Conservation (phyloP, 2,888 invertebrate genomes). For the Hedya salicella region DNA sequence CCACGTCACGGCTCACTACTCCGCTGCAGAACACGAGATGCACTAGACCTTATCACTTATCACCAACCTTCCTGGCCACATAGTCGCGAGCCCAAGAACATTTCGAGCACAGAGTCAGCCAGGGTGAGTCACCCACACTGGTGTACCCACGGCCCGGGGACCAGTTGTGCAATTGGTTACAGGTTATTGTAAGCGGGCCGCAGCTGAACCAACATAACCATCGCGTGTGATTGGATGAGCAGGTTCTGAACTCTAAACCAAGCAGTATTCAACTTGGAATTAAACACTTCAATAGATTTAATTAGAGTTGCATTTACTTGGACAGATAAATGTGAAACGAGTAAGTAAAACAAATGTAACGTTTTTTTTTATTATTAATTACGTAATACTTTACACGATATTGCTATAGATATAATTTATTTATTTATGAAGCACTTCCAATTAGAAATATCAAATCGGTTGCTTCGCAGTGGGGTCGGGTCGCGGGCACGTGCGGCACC, state of each 20-base stretch:
- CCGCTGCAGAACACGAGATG: slow-evolving; percentile 19
- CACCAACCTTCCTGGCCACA: slow-evolving; percentile 22
- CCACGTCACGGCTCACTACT: slow-evolving; percentile 16
- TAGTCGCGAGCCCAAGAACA: slow-evolving; percentile 12
- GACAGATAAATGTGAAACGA: neutral
- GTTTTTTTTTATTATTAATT: neutral
- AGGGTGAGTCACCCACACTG: slow-evolving; percentile 19
- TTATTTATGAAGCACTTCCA: slow-evolving; percentile 2
- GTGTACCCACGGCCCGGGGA: slow-evolving; percentile 43
- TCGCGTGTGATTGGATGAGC: slow-evolving; percentile 34
- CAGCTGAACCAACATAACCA: slow-evolving; percentile 60
- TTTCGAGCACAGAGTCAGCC: neutral
- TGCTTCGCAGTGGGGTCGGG: neutral
- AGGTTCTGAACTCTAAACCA: slow-evolving; percentile 19
- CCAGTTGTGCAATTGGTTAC: slow-evolving; percentile 57
- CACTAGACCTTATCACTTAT: slow-evolving; percentile 21
- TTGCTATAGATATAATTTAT: neutral
- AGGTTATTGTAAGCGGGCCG: slow-evolving; percentile 50
- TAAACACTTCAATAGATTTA: slow-evolving; percentile 14
- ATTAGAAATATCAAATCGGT: neutral
- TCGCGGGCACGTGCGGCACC: neutral
- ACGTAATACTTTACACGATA: neutral
- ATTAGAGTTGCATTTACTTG: slow-evolving; percentile 5
- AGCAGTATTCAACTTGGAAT: slow-evolving; percentile 19
- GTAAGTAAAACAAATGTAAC: neutral